These are phyloP conservation scores for Molothrus aeneus DNA, from an alignment of 2,797 vertebrate species.

Conservation along the genomic window DNA sequence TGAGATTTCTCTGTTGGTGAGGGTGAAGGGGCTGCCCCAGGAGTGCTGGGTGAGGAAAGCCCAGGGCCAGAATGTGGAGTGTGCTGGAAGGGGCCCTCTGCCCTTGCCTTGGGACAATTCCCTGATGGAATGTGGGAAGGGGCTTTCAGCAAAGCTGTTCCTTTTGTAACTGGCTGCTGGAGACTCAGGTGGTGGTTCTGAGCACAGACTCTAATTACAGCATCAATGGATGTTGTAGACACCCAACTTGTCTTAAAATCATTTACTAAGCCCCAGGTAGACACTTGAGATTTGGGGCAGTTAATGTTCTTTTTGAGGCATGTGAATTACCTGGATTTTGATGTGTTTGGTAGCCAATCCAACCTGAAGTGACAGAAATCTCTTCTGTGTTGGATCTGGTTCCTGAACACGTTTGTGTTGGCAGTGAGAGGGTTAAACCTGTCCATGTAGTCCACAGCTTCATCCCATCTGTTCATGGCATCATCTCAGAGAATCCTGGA, in stretches of 20 bases:
- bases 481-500: not conserved
- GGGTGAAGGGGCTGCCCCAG: not conserved
- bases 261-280: not conserved
- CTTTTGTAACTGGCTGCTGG: not conserved
- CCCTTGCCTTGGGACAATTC: not conserved
- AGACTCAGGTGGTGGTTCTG: not conserved
- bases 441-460: rapidly evolving
- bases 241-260: not conserved
- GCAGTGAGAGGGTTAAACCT: not conserved
- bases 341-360: not conserved
- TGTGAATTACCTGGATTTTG: not conserved
- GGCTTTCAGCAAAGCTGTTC: not conserved
- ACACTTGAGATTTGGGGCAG: too few species aligned
- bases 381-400: not conserved
- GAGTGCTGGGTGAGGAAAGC: not conserved
- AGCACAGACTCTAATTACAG: not conserved
- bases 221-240: not conserved
- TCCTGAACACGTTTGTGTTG: not conserved
- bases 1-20: not conserved
- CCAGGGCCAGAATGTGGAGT: not conserved
- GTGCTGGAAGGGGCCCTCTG: not conserved
- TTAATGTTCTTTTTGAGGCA: not conserved
- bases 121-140: not conserved
- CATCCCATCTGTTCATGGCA: not conserved
- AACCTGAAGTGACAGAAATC: not conserved